A percentile compares a stretch with the other conserved stretches of the same genome.
Conservation (phyloP, 64 coral and sea anemone species). For the Montipora cactus region DNA sequence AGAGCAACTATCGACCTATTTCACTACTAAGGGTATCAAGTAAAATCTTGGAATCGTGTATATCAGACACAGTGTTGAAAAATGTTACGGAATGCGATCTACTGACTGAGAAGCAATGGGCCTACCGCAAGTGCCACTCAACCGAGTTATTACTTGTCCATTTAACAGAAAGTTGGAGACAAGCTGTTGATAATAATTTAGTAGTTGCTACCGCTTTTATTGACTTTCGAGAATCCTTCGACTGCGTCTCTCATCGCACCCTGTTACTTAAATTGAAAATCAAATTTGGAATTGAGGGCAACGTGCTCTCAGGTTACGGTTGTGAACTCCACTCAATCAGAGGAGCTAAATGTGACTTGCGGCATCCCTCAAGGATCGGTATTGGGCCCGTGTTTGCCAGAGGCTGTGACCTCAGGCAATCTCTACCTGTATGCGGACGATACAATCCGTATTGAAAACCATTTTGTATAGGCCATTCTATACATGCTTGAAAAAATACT, state of each 20-base stretch:
- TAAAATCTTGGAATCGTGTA: background rate
- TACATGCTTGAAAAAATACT: too few species aligned
- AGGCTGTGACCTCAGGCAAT: background rate
- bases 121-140: too few species aligned
- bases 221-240: background rate
- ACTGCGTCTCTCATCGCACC: background rate
- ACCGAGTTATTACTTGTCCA: background rate
- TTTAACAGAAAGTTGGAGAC: conserved; percentile 1
- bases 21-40: background rate
- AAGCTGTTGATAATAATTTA: background rate
- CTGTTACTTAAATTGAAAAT: background rate
- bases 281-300: too few species aligned
- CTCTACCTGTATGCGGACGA: conserved; percentile 13
- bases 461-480: too few species aligned
- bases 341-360: background rate
- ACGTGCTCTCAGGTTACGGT: too few species aligned
- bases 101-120: background rate
- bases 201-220: background rate
- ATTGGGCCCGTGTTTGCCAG: conserved; percentile 26
- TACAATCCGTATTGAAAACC: background rate
- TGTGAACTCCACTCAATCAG: too few species aligned
- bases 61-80: background rate
- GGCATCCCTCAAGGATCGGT: conserved; percentile 45
- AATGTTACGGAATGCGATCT: background rate
- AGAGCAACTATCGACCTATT: conserved; percentile 7